Conservation (phyloP, 2,888 invertebrate species). For the Halictus ligatus region DNA sequence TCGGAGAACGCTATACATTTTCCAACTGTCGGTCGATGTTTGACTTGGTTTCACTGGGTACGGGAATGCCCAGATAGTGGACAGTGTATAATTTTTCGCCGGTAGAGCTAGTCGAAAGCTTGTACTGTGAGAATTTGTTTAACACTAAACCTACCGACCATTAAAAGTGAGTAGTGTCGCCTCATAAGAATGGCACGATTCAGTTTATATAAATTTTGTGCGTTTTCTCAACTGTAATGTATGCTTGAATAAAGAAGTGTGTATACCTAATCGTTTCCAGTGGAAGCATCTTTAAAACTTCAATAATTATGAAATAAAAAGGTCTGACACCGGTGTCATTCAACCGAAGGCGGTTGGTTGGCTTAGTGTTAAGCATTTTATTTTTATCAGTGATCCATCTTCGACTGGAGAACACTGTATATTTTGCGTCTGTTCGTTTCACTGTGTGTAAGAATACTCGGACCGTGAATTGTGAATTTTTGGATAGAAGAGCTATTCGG, state of each 20-base stretch:
- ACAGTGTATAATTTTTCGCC: not conserved
- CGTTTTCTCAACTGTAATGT: too few species aligned
- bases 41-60: not conserved
- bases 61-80: not conserved
- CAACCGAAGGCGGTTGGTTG: too few species aligned
- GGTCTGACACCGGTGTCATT: too few species aligned
- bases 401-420: not conserved
- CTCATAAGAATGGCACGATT: too few species aligned
- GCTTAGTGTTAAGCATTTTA: too few species aligned
- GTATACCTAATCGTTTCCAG: too few species aligned
- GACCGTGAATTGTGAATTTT: not conserved
- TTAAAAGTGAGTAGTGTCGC: not conserved
- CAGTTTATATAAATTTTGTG: too few species aligned
- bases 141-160: not conserved
- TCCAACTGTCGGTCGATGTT: not conserved
- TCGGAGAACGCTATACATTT: not conserved
- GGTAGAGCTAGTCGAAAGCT: not conserved
- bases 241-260: too few species aligned
- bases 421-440: not conserved
- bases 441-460: not conserved
- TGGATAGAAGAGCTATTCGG: not conserved
- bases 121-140: not conserved
- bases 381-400: not conserved
- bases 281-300: too few species aligned
- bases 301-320: too few species aligned